Evolutionary conservation across 92 coral and sea anemone species (phyloP).

Genomic region (Bergia puertoricense): DNA sequence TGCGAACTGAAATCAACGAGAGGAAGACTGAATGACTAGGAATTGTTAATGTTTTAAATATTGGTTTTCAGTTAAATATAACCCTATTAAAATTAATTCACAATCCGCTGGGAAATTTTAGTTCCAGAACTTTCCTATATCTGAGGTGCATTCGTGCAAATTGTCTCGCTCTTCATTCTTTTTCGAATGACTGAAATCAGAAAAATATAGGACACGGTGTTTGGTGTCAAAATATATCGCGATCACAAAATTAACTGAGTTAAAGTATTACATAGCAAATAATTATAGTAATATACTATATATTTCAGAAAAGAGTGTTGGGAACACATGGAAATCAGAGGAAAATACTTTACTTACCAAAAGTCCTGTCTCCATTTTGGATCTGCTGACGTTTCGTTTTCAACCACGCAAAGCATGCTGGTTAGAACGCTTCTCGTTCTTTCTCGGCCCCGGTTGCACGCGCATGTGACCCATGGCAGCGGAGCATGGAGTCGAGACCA

Average conservation of each 20-base stretch:
- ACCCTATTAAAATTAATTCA: not conserved
- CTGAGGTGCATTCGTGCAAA: no score
- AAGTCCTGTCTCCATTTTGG: conserved; percentile 97
- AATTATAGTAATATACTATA: not conserved
- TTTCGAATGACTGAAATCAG: no score
- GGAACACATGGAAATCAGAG: conserved; percentile 1
- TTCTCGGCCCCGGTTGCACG: no score
- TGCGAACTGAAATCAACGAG: no score
- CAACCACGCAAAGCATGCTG: conserved; percentile 62
- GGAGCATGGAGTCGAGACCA: no score
- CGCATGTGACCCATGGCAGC: no score
- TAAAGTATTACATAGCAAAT: not conserved
- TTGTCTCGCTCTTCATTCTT: no score
- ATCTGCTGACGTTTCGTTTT: conserved; percentile 94
- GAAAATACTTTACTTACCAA: conserved; percentile 64
- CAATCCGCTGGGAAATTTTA: not conserved
- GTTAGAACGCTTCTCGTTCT: conserved; percentile 27
- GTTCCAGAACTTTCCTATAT: not conserved
- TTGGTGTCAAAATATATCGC: not conserved
- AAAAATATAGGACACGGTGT: no score
- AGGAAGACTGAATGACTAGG: no score
- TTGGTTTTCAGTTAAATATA: not conserved
- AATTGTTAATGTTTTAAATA: no score
- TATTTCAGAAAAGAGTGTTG: not conserved
- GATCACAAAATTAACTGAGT: not conserved